phyloP scores from a whole-genome alignment of 2,113 vertebrate genomes.

The Gallinago paraguaiae region DNA sequence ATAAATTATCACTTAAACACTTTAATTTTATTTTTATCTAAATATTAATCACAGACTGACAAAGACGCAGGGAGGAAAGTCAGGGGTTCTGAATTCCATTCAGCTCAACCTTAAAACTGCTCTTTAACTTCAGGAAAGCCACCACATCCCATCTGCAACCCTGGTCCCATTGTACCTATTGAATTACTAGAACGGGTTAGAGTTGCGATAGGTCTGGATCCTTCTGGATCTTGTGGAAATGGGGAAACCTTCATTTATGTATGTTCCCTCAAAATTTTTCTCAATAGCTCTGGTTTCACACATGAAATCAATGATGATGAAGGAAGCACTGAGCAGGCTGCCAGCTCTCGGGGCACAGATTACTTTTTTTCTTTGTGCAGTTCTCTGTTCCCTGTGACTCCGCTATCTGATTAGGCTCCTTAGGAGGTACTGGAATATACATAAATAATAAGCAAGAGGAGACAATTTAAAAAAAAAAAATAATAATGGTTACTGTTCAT shows the following conservation, averaged over 20 bases:
- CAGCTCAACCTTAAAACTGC: not conserved
- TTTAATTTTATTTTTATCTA: not conserved
- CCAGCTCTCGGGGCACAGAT: not conserved
- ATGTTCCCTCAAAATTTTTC: not conserved
- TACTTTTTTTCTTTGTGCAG: not conserved
- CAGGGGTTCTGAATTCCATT: not conserved
- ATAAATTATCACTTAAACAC: not conserved
- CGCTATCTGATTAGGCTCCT: slow-evolving; percentile 37
- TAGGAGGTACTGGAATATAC: slow-evolving; percentile 56
- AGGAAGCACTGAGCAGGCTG: not conserved
- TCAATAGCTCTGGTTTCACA: not conserved
- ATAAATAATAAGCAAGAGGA: slow-evolving; percentile 56
- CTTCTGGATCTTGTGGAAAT: not conserved
- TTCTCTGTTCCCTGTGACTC: not conserved
- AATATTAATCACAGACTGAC: not conserved
- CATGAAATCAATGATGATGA: not conserved
- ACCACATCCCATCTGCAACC: not conserved
- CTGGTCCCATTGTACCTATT: not conserved
- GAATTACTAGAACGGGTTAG: not conserved
- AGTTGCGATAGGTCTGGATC: not conserved
- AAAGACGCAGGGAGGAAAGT: not conserved
- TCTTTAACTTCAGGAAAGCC: not conserved
- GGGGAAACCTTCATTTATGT: not conserved
- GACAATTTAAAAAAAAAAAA: slow-evolving; percentile 33
- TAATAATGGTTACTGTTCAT: slow-evolving; percentile 58